A percentile compares a stretch with the other conserved stretches of the same genome.
These are phyloP conservation scores for Minunthozetes semirufus DNA, from an alignment of 2,888 invertebrate genomes.

Conservation along the genomic window DNA sequence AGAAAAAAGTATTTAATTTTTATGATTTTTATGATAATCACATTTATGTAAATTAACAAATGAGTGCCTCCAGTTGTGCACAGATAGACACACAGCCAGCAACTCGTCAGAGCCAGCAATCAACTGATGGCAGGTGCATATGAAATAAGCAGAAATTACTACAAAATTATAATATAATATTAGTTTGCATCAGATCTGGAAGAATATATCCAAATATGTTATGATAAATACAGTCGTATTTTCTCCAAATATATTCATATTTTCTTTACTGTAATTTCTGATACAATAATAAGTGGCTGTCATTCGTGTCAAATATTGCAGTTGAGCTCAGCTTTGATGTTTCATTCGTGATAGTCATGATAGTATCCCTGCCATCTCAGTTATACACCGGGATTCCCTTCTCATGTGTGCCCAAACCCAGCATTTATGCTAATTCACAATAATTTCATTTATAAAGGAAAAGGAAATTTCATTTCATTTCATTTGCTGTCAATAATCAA, in stretches of 20 bases:
- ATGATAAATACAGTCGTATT: not conserved
- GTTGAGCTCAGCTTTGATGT: conserved; percentile 27
- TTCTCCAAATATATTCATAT: conserved; percentile 11
- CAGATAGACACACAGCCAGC: not conserved
- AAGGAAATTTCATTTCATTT: conserved; percentile 10
- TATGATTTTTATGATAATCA: conserved; percentile 27
- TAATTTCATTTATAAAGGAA: conserved; percentile 15
- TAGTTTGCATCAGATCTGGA: not conserved
- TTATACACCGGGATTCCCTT: not conserved
- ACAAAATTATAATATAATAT: conserved; percentile 25
- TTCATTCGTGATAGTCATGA: conserved; percentile 22
- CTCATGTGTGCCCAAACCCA: conserved; percentile 6
- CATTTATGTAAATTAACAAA: conserved; percentile 24
- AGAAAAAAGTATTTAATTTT: conserved; percentile 16
- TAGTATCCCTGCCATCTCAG: not conserved
- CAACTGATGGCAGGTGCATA: conserved; percentile 25
- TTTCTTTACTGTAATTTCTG: not conserved
- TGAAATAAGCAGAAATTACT: conserved; percentile 18
- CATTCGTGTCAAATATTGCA: conserved; percentile 14
- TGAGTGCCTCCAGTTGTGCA: not conserved
- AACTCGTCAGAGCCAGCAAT: conserved; percentile 21
- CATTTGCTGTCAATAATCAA: conserved; percentile 25
- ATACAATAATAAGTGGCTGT: conserved; percentile 30
- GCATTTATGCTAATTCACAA: conserved; percentile 18
- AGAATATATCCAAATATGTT: too few species aligned